Evolutionary conservation across 2,888 invertebrate genomes (phyloP), one percentile per base, ranked within the genome.

Genomic region (Sturmia bella): DNA sequence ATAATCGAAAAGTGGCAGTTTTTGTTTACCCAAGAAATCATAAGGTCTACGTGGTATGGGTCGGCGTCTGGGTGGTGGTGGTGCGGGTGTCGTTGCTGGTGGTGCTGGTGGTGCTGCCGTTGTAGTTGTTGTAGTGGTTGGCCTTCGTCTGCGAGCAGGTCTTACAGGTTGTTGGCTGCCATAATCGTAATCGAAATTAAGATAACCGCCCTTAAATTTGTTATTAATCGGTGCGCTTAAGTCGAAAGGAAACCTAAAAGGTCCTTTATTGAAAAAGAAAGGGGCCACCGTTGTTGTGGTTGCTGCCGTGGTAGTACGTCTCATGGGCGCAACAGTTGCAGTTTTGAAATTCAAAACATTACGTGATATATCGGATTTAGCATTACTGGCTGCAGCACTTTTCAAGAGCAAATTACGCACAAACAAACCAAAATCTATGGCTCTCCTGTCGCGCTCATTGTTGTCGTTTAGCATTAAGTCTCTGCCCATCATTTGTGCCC

Each of bases 371-470:
- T 86, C 85, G 50, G 84, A 84, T 80, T 88, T 89, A 17, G 82
- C 82, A 68, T 81, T 86, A 61, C 88, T 88, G 12, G 87, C 52
- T 7, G 87, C 83, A 1, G 87, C 89, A 73, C 89, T 89, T 69
- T 89, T 88, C 27, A 87, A 84, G 66, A 89, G 80, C 21, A 89
- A 54, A 83, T 87, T 89, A 9, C 88, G 87, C 52, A 89, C 74
- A 45, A 89, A 57, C 21, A 84, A 32, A 2, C 89, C 88, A 27
- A 89, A 79, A 74, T 88, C 84, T 1, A 87, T 75, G 64, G 84
- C 86, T n/a, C 89, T 87, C 11, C 85, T 88, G 6, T 74, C 83
- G 4, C 88, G 87, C 19, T 63, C 69, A 17, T 78, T 63, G 2
- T 37, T 32, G 4, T 1, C 13, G 6, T 27, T 24, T n/a, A 12